Base-by-base conservation (phyloP, 2,113 vertebrate species). In the Scatophagus argus region DNA sequence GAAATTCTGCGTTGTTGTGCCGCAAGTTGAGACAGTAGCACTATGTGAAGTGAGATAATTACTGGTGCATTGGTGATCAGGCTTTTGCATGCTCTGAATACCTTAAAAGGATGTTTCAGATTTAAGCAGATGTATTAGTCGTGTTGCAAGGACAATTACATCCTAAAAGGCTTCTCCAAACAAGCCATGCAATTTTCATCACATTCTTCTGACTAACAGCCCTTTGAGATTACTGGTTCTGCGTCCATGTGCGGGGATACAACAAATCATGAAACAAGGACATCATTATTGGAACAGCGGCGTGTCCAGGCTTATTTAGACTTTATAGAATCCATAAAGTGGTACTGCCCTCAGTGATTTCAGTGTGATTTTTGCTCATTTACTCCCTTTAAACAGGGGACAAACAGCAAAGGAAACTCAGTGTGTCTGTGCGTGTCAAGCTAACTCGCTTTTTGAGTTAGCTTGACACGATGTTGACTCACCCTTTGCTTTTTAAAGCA, bases 171-270 rank as follows among this genome's bases (percentile, higher is more conserved):
- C 79, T 46, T 81, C 49, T 79, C 72, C 29, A 87, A 82, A 85
- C 68, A 77, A 59, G 44, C 44, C 77, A 83, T 82, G 79, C 75
- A 89, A 85, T 87, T 80, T 85, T 86, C 74, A 89, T 88, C 79
- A 81, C 68, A 27, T 65, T 79, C 23, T 68, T 61, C n/a, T 54
- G 43, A 76, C 61, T 58, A 52, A 43, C 56, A 12, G 66, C 56
- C 60, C 74, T 83, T 71, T 55, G 58, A 73, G 55, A 74, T 61
- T 41, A 23, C 65, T 64, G 27, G 36, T 58, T 75, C 43, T 77
- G 52, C 74, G 71, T 65, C 61, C 32, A 36, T 23, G 36, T 63
- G 47, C 70, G 61, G 44, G 17, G 25, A 49, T 17, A 58, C 31
- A 43, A 47, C 56, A 73, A 77, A 84, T 84, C 72, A 82, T 51